These are phyloP conservation scores for Pectinophora gossypiella DNA, from an alignment of 1,140 invertebrate genomes.

Conservation along the genomic window DNA sequence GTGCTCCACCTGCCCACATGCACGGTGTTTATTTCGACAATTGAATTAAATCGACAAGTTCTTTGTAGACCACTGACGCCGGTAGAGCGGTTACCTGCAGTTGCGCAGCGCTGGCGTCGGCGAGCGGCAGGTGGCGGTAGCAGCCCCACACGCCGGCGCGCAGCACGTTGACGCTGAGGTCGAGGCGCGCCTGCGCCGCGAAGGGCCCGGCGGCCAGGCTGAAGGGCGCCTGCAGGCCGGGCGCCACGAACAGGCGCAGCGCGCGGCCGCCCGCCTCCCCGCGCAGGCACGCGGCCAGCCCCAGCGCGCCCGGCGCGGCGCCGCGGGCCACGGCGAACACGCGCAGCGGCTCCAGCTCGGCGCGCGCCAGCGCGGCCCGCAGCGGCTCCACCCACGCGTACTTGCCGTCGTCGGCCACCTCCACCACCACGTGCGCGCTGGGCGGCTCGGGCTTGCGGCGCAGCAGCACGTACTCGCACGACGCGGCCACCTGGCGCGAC, in stretches of 20 bases:
- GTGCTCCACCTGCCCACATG: too few relatives aligned
- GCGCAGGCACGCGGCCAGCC: slow-evolving; percentile 92
- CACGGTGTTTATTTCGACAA: slow-evolving; percentile 21
- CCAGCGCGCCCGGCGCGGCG: slow-evolving; percentile 83
- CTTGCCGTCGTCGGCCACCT: slow-evolving; percentile 81
- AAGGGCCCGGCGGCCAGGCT: slow-evolving; percentile 76
- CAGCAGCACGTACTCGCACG: slow-evolving; percentile 78
- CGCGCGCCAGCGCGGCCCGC: slow-evolving; percentile 81
- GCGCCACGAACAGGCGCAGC: slow-evolving; percentile 83
- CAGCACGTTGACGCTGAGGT: slow-evolving; percentile 90
- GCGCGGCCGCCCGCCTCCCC: slow-evolving; percentile 87
- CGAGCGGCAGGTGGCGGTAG: slow-evolving; percentile 87
- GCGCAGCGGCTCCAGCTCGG: slow-evolving; percentile 76
- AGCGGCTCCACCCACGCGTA: slow-evolving; percentile 89
- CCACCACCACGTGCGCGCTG: slow-evolving; percentile 64
- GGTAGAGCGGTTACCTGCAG: too few relatives aligned
- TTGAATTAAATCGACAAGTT: neutral
- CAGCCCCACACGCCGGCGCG: slow-evolving; percentile 89
- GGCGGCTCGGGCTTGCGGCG: slow-evolving; percentile 68
- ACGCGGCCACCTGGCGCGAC: slow-evolving; percentile 76
- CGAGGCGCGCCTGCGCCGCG: slow-evolving; percentile 80
- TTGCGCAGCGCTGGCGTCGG: slow-evolving; percentile 75
- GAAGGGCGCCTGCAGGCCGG: slow-evolving; percentile 80
- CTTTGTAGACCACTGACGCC: too few relatives aligned
- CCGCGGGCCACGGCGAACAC: slow-evolving; percentile 80